Conservation (phyloP, 1,140 invertebrate genomes). For the Bombus soroeensis region DNA sequence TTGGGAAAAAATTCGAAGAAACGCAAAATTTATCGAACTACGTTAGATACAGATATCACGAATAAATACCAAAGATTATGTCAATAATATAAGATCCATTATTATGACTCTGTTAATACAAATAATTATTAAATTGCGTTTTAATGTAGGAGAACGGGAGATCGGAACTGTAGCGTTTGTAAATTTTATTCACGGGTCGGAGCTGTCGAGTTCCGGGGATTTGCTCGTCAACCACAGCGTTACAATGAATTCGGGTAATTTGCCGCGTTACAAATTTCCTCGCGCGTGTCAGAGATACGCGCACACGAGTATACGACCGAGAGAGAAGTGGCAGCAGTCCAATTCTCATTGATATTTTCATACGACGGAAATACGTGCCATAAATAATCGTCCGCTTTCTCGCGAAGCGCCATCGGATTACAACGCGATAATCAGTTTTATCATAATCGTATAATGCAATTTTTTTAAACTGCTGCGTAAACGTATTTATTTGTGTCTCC, state of each 20-base stretch:
- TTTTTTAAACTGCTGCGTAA: background rate
- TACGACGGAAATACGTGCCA: background rate
- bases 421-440: slow-evolving; percentile 34
- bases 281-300: background rate
- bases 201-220: background rate
- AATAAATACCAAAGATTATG: background rate
- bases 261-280: slow-evolving; percentile 31
- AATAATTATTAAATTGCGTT: background rate
- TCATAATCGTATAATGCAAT: background rate
- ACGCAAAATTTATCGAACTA: background rate
- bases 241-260: slow-evolving; percentile 32
- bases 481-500: background rate
- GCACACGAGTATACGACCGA: background rate
- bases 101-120: background rate
- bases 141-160: background rate
- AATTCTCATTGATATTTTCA: slow-evolving; percentile 52
- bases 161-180: background rate
- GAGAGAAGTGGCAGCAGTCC: slow-evolving; percentile 29
- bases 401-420: background rate
- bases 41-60: background rate
- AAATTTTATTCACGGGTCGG: background rate
- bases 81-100: background rate
- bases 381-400: slow-evolving; percentile 32
- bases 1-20: background rate
- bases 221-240: slow-evolving; percentile 16